Evolutionary conservation across 1,140 invertebrate species (phyloP).

Genomic region (Atta cephalotes): DNA sequence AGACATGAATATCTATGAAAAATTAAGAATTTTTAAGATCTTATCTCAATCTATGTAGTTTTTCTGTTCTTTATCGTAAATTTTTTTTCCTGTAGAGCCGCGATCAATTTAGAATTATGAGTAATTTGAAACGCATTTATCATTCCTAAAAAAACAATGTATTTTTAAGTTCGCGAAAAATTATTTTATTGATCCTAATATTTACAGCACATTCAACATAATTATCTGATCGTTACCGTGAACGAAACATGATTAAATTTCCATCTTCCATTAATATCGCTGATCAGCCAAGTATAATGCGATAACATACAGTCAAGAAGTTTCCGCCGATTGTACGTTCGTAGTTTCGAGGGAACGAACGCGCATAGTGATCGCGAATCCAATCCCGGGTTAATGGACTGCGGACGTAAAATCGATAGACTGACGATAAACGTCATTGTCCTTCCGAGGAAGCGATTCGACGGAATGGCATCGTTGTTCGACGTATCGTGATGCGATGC

Average conservation of each 20-base stretch:
- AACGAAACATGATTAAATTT: conserved; percentile 16
- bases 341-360: conserved; percentile 31
- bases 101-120: background rate
- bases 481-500: conserved; percentile 40
- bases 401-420: conserved; percentile 60
- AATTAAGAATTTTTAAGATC: too few relatives aligned
- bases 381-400: conserved; percentile 56
- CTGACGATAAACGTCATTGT: conserved; percentile 61
- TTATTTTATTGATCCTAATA: background rate
- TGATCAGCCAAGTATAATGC: background rate
- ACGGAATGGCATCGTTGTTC: conserved; percentile 35
- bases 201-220: background rate
- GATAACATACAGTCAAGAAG: conserved; percentile 11
- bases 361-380: conserved; percentile 19
- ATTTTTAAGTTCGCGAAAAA: background rate
- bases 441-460: conserved; percentile 57
- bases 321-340: conserved; percentile 35
- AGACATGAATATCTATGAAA: too few relatives aligned
- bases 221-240: background rate
- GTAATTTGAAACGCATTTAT: background rate
- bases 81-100: too few relatives aligned
- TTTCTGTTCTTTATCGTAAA: too few relatives aligned
- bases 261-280: background rate
- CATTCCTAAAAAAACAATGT: background rate
- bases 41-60: too few relatives aligned